These are phyloP conservation scores for Orius laevigatus DNA, from an alignment of 1,140 invertebrate species.

Conservation along the genomic window DNA sequence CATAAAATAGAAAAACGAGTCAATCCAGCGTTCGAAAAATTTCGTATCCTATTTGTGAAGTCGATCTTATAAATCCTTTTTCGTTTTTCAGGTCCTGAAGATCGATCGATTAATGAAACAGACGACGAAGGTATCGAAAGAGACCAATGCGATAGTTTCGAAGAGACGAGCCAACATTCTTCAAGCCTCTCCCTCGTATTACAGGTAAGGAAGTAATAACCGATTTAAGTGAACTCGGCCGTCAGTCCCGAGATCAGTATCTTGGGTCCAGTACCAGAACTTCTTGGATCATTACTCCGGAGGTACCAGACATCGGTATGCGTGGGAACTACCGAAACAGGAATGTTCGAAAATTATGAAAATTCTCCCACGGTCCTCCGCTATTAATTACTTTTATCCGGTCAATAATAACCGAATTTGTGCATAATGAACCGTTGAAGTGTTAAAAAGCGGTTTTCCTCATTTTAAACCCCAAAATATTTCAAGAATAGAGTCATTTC, in stretches of 20 bases:
- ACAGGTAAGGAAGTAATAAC: slow-evolving; percentile 6
- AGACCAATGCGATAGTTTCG: slow-evolving; percentile 61
- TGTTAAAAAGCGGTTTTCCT: too few relatives aligned
- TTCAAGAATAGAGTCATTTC: too few relatives aligned
- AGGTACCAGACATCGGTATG: background rate
- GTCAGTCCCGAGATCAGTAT: background rate
- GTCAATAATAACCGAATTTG: too few relatives aligned
- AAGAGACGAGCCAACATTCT: slow-evolving; percentile 24
- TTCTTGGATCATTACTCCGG: background rate
- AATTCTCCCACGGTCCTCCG: too few relatives aligned
- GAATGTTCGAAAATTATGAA: background rate
- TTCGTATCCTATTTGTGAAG: too few relatives aligned
- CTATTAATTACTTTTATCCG: too few relatives aligned
- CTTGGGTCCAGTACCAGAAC: background rate
- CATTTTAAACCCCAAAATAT: too few relatives aligned
- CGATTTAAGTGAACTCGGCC: slow-evolving; percentile 15
- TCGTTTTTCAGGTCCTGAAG: slow-evolving; percentile 13
- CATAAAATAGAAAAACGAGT: too few relatives aligned
- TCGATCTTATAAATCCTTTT: too few relatives aligned
- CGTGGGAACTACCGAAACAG: background rate
- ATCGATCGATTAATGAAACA: slow-evolving; percentile 34
- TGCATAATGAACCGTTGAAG: too few relatives aligned
- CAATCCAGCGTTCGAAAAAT: too few relatives aligned
- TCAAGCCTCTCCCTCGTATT: slow-evolving; percentile 18
- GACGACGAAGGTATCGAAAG: slow-evolving; percentile 83